Evolutionary conservation across 30 jellyfish, hydroid and myxozoan species (phyloP), one percentile per base, ranked within the genome.

Genomic region (Aurelia aurita complex sp. Pacific): DNA sequence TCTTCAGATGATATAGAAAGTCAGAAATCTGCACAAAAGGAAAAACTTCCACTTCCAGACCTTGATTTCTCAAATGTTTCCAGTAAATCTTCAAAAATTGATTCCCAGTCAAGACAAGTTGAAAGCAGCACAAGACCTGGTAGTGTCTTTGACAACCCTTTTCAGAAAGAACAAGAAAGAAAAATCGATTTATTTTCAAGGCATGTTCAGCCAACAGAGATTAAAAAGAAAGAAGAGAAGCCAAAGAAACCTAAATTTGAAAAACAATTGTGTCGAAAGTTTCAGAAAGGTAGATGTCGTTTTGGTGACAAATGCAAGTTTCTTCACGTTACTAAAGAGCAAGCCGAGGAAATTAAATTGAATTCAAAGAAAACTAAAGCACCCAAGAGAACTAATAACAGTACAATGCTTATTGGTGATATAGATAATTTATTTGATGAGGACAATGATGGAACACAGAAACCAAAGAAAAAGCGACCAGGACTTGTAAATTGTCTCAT

Each of bases 111-210:
- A 46, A 46, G 57, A 7, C 57, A 9, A 46, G 14, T 46, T 46
- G 57, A 46, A 46, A 46, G 57, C 57, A 46, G 15, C 57, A 4
- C 5, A 0, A 46, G 57, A 46, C 35, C 89, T 29, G 74, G 53
- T 38, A 86, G 95, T 76, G 66, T 86, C 10, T 86, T 74, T 60
- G 70, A 61, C 35, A 86, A 86, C 52, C 89, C 89, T 4, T 86
- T 61, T 57, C 74, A 33, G n/a, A 76, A 54, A 67, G 89, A 76
- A 54, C n/a, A 69, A 40, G 79, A 86, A 38, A 53, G 38, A 9
- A 77, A 69, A 60, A 68, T 86, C 34, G 23, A 14, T 75, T 46
- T 62, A 1, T 82, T 86, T 68, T 76, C 89, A 10, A 86, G 67
- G 85, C 95, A 86, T 69, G 89, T 86, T 10, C 18, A 40, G 38